Base-by-base conservation (phyloP, 2,888 invertebrate species). In the Eupithecia abbreviata region DNA sequence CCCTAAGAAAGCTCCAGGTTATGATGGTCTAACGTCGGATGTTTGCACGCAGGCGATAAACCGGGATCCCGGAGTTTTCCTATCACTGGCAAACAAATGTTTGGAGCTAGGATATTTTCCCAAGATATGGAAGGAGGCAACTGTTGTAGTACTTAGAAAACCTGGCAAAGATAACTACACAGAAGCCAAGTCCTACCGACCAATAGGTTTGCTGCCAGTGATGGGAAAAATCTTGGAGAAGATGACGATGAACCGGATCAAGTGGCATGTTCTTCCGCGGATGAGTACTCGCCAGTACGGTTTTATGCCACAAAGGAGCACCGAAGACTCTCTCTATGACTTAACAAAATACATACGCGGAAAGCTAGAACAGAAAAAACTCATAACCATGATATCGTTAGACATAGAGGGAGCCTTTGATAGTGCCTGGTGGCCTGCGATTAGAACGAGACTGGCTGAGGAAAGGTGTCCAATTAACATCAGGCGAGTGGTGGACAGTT, bases 151-250 rank as follows among this genome's bases (percentile, higher is more conserved):
- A 1, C 10, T 74, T 6, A 30, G 65, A 6, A 74, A 74, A 42
- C 74, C 74, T 18, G 65, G 49, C 41, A 74, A 74, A 12, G 47
- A 47, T 0, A 13, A 47, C n/a, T 74, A 69, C n/a, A 65, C 80
- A 2, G 67, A 41, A 41, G 81, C 82, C 9, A 84, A 83, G 49
- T 77, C 81, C 0, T 82, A 82, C n/a, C 70, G 82, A 62, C 83
- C 82, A 0, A 83, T 84, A 9, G 84, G 84, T 0, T 73, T 83
- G 0, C 76, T 85, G 65, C 79, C 83, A 0, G 77, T 84, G 0
- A 65, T 85, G 4, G 82, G 80, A 7, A 79, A 82, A 51, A 72
- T 82, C 0, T 41, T 78, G 2, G 71, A 74, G 13, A 74, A 74
- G 13, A 66, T 71, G 74, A 3, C 66, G 4, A 15, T 74, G 0